These are phyloP conservation scores for Ptychoptera contaminata DNA, from an alignment of 2,888 invertebrate genomes.

Conservation along the genomic window DNA sequence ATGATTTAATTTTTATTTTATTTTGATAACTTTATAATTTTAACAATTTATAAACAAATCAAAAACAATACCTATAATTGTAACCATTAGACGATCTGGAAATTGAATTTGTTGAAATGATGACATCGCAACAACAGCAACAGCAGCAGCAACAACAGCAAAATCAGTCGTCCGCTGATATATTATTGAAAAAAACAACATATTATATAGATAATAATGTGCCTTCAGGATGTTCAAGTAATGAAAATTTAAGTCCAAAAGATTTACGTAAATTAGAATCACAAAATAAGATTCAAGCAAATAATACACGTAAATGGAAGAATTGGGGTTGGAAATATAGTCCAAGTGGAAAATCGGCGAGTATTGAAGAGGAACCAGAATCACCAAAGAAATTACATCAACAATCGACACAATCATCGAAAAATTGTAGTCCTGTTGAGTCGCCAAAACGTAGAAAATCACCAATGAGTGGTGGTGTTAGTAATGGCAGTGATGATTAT, in stretches of 20 bases:
- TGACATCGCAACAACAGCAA: neutral
- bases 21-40: too few species aligned
- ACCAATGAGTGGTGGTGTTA: constrained; percentile 3
- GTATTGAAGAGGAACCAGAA: constrained; percentile 19
- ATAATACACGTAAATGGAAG: constrained; percentile 16
- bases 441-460: constrained; percentile 15
- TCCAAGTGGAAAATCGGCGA: constrained; percentile 15
- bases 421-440: constrained; percentile 16
- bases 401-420: constrained; percentile 13
- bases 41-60: neutral
- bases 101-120: constrained; percentile 16
- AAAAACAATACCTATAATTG: constrained; percentile 1
- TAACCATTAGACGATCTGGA: constrained; percentile 18
- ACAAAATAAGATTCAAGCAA: constrained; percentile 10
- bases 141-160: neutral
- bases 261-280: constrained; percentile 5
- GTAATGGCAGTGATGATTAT: too few species aligned
- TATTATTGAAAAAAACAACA: too few species aligned
- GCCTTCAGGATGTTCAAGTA: neutral
- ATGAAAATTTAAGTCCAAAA: constrained; percentile 6
- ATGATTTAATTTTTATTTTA: too few species aligned
- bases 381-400: constrained; percentile 14
- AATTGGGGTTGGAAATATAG: constrained; percentile 19
- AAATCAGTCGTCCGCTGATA: neutral
- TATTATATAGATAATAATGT: too few species aligned